A percentile compares a stretch with the other conserved stretches of the same genome.
Evolutionary conservation across 2,797 vertebrate species (phyloP).

Genomic region (Naso thynnoides): DNA sequence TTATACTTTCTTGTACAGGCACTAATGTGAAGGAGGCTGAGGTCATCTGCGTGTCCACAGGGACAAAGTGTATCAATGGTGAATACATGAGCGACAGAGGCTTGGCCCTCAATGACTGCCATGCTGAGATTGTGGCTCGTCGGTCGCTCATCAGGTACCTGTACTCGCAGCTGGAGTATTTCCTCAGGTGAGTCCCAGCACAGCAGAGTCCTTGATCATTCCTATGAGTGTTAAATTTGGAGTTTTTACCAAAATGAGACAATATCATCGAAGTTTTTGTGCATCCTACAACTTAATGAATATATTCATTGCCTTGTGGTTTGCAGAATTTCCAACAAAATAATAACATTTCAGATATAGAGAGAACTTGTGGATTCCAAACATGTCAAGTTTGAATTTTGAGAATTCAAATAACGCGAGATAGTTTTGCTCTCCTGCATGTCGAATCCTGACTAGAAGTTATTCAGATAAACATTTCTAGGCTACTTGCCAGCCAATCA

Average conservation of each 20-base stretch:
- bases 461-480: background rate
- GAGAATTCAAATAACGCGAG: background rate
- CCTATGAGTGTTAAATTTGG: no score
- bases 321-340: no score
- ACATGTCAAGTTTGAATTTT: background rate
- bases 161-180: conserved; percentile 92
- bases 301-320: no score
- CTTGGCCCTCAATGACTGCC: conserved; percentile 95
- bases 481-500: background rate
- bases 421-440: background rate
- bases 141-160: conserved; percentile 93
- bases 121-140: conserved; percentile 94
- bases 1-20: conserved; percentile 76
- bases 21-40: conserved; percentile 93
- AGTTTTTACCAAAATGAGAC: no score
- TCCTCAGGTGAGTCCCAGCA: conserved; percentile 85
- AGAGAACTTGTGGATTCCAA: background rate
- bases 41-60: conserved; percentile 95
- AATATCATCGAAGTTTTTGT: no score
- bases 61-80: conserved; percentile 96
- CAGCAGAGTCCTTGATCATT: background rate
- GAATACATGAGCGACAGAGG: conserved; percentile 97
- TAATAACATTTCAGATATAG: background rate
- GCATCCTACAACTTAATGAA: no score
- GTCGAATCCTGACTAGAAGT: background rate